Percentiles rank a stretch among this genome's conserved stretches.
Conservation (phyloP, 2,113 vertebrate genomes). For the Tricholaema leucomelas region DNA sequence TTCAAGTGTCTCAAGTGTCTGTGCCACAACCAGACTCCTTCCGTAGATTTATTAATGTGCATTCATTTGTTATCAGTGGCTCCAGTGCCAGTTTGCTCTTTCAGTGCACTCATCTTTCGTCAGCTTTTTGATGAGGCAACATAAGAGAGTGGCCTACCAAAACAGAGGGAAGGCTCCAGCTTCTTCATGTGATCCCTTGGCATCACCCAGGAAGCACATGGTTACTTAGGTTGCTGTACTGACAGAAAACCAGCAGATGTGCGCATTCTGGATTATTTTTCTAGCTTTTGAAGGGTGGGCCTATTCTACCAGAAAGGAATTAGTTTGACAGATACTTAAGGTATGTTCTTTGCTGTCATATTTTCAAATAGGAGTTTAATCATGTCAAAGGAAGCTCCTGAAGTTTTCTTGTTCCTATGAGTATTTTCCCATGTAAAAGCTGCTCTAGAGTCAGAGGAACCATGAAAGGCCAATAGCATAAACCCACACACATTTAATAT, state of each 20-base stretch:
- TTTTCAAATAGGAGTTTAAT: background rate
- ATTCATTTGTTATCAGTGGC: background rate
- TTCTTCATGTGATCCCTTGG: background rate
- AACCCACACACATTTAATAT: accelerated
- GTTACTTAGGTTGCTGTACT: background rate
- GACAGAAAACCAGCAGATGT: background rate
- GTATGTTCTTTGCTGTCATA: background rate
- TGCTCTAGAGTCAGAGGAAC: background rate
- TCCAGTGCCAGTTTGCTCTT: background rate
- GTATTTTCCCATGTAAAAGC: background rate
- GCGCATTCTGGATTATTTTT: background rate
- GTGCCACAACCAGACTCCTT: background rate
- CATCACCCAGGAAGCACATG: background rate
- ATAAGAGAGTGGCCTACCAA: background rate
- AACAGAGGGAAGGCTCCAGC: background rate
- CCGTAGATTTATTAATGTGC: background rate
- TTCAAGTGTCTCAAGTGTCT: no score
- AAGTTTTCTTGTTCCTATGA: background rate
- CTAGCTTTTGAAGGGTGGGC: background rate
- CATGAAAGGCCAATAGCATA: background rate
- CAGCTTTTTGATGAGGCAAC: background rate
- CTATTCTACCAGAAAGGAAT: background rate
- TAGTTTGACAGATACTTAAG: background rate
- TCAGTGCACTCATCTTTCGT: background rate
- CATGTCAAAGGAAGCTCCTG: background rate